These are phyloP conservation scores for Littorina saxatilis DNA, from an alignment of 1,140 invertebrate species.

Conservation along the genomic window DNA sequence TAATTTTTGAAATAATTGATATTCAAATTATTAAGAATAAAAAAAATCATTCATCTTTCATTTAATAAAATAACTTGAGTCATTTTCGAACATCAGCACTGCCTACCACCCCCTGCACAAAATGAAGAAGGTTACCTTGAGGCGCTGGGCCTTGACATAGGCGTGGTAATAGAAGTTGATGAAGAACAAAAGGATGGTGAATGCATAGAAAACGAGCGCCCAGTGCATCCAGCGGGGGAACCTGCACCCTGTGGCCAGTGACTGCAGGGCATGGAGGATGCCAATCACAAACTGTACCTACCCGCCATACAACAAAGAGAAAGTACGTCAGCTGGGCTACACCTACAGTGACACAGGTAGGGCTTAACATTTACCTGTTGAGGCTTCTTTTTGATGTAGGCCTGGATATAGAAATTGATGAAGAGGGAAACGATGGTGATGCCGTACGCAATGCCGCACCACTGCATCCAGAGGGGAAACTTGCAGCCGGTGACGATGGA, in stretches of 20 bases:
- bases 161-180: conserved; percentile 88
- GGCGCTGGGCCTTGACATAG: conserved; percentile 68
- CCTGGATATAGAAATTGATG: conserved; percentile 73
- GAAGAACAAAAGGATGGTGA: conserved; percentile 92
- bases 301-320: conserved; percentile 59
- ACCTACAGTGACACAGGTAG: conserved; percentile 22
- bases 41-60: too few species aligned
- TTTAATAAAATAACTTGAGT: too few species aligned
- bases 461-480: conserved; percentile 71
- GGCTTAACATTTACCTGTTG: conserved; percentile 45
- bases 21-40: too few species aligned
- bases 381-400: conserved; percentile 61
- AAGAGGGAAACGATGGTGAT: conserved; percentile 72
- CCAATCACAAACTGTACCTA: conserved; percentile 92
- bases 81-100: too few species aligned
- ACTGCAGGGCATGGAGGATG: conserved; percentile 88
- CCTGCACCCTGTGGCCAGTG: conserved; percentile 88
- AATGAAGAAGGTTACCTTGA: conserved; percentile 52
- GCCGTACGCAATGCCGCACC: conserved; percentile 66
- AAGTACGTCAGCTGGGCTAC: conserved; percentile 23
- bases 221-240: conserved; percentile 97
- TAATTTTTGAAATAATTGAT: too few species aligned
- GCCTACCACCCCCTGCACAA: too few species aligned
- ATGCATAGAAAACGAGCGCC: conserved; percentile 92
- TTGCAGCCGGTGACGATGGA: conserved; percentile 66